Evolutionary conservation across 2,113 vertebrate genomes (phyloP).

Genomic region (Aplodontia rufa): DNA sequence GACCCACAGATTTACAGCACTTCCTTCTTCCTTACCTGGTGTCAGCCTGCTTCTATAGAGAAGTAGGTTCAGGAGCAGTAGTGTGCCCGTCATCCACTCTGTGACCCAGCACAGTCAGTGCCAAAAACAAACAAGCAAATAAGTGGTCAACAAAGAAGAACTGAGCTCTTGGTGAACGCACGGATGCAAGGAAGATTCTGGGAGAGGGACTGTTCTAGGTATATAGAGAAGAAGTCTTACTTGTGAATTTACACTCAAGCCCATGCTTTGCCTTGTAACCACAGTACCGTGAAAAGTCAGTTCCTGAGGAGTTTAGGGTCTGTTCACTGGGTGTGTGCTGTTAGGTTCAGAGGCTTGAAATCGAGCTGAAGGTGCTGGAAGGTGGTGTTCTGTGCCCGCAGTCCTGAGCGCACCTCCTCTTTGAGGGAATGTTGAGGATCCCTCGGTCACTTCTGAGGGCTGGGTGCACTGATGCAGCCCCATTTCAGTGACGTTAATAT

Average conservation of each 20-base stretch:
- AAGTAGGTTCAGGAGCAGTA: not conserved
- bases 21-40: not conserved
- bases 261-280: no score
- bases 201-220: not conserved
- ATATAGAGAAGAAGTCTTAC: not conserved
- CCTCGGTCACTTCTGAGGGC: not conserved
- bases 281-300: not conserved
- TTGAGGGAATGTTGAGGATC: not conserved
- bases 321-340: not conserved
- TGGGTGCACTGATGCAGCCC: not conserved
- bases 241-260: not conserved
- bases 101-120: not conserved
- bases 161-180: not conserved
- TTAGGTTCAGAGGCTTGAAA: not conserved
- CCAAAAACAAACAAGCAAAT: not conserved
- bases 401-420: not conserved
- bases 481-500: not conserved
- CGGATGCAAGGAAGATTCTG: not conserved
- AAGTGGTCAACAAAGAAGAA: not conserved
- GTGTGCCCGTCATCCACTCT: not conserved
- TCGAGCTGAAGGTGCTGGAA: not conserved
- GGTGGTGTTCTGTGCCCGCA: rapidly evolving
- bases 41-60: not conserved
- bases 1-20: not conserved
- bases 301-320: not conserved